Evolutionary conservation across 2,888 invertebrate species (phyloP).

Genomic region (Seira ritae): DNA sequence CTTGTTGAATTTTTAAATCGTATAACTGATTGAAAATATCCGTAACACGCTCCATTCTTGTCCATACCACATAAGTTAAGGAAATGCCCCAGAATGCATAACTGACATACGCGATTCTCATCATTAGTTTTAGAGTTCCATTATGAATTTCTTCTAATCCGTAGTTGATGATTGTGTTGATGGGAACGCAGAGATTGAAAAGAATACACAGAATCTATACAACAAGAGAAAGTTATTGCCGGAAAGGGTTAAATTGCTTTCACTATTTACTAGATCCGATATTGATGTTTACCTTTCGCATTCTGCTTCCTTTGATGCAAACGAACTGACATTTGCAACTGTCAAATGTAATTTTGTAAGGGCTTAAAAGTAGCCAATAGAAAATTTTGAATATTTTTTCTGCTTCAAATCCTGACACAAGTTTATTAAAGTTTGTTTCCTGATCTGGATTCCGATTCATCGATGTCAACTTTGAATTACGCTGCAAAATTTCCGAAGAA

Average conservation of each 20-base stretch:
- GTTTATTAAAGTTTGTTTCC: no score
- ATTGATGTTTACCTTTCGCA: neutral
- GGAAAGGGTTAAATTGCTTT: neutral
- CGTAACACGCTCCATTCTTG: neutral
- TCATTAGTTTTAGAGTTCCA: slow-evolving; percentile 15
- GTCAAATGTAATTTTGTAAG: neutral
- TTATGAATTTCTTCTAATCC: neutral
- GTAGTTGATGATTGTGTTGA: slow-evolving; percentile 14
- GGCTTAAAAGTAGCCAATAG: neutral
- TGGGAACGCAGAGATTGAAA: slow-evolving; percentile 15
- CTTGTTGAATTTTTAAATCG: neutral
- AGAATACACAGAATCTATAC: slow-evolving; percentile 4
- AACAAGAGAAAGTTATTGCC: neutral
- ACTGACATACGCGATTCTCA: neutral
- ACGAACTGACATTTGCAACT: neutral
- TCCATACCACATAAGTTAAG: slow-evolving; percentile 13
- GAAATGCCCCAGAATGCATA: neutral
- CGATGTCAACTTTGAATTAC: no score
- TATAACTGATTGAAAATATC: slow-evolving; percentile 24
- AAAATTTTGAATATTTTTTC: slow-evolving; percentile 8
- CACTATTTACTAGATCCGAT: neutral
- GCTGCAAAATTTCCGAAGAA: no score
- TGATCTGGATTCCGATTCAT: no score
- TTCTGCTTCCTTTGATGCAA: slow-evolving; percentile 4
- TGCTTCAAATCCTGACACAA: neutral